phyloP scores from a whole-genome alignment of 2,797 vertebrate genomes.

The Parauchenoglanis ngamensis region DNA sequence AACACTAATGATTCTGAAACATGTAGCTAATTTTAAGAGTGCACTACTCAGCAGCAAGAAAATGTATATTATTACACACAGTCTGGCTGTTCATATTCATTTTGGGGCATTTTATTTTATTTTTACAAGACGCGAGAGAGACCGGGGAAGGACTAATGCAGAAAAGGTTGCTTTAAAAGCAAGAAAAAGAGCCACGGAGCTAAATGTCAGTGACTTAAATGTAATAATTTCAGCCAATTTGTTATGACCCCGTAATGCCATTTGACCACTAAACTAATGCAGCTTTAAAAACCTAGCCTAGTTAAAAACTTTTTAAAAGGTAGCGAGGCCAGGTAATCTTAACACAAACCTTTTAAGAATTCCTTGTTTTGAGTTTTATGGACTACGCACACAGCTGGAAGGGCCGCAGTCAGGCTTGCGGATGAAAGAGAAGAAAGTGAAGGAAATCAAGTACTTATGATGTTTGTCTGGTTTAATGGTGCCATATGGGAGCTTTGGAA shows the following conservation, averaged over 20 bases:
- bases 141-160: not conserved
- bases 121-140: not conserved
- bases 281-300: not conserved
- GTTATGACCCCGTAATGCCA: not conserved
- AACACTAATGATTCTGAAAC: slow-evolving; percentile 5
- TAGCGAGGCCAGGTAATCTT: not conserved
- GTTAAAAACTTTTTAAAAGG: slow-evolving; percentile 17
- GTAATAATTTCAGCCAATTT: not conserved
- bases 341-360: not conserved
- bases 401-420: slow-evolving; percentile 23
- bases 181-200: not conserved
- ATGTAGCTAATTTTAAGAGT: not conserved
- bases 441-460: slow-evolving; percentile 66
- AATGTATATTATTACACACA: not conserved
- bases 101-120: not conserved
- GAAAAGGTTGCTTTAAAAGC: not conserved
- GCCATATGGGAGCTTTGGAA: slow-evolving; percentile 71
- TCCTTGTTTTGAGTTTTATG: not conserved
- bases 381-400: not conserved
- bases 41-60: not conserved
- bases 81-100: not conserved
- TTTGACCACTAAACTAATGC: slow-evolving; percentile 2
- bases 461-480: slow-evolving; percentile 76
- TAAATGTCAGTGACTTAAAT: not conserved
- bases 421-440: slow-evolving; percentile 11